Percentiles rank a stretch among this genome's conserved stretches.
These are phyloP conservation scores for Stegodyphus dumicola DNA, from an alignment of 1,140 invertebrate genomes.

Conservation along the genomic window DNA sequence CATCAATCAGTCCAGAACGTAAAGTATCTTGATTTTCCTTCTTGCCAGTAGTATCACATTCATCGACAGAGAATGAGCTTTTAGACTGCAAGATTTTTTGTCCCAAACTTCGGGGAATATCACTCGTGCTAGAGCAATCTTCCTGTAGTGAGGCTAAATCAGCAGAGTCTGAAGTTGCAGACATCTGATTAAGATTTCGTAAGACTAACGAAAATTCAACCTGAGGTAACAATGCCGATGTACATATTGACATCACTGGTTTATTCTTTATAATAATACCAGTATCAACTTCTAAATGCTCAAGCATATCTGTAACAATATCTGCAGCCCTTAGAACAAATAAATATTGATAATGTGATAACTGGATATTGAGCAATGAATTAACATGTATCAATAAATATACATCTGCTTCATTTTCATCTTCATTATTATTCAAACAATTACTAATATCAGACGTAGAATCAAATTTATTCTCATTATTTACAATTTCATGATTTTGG, in stretches of 20 bases:
- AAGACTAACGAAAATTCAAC: slow-evolving; percentile 57
- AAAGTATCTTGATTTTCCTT: slow-evolving; percentile 11
- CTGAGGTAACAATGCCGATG: slow-evolving; percentile 44
- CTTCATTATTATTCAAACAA: slow-evolving; percentile 38
- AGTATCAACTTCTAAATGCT: slow-evolving; percentile 83
- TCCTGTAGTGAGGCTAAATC: slow-evolving; percentile 56
- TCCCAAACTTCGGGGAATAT: slow-evolving; percentile 22
- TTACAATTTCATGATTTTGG: slow-evolving; percentile 29
- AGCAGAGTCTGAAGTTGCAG: slow-evolving; percentile 57
- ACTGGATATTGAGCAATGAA: slow-evolving; percentile 73
- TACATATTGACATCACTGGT: slow-evolving; percentile 31
- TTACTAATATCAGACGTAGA: slow-evolving; percentile 1
- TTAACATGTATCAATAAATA: slow-evolving; percentile 61
- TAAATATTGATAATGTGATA: slow-evolving; percentile 93
- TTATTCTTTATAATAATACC: slow-evolving; percentile 75
- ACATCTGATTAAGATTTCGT: slow-evolving; percentile 51
- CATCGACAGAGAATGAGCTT: slow-evolving; percentile 51
- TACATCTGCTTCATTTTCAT: slow-evolving; percentile 53
- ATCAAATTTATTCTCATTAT: not conserved
- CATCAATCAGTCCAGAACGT: slow-evolving; percentile 33
- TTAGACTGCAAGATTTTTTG: slow-evolving; percentile 44
- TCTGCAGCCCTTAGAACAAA: slow-evolving; percentile 88
- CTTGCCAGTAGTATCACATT: slow-evolving; percentile 39
- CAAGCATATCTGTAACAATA: slow-evolving; percentile 81
- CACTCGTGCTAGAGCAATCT: slow-evolving; percentile 49